A percentile compares a stretch with the other conserved stretches of the same genome.
Evolutionary conservation across 2,797 vertebrate genomes (phyloP).

Genomic region (Poliocrania exsul): DNA sequence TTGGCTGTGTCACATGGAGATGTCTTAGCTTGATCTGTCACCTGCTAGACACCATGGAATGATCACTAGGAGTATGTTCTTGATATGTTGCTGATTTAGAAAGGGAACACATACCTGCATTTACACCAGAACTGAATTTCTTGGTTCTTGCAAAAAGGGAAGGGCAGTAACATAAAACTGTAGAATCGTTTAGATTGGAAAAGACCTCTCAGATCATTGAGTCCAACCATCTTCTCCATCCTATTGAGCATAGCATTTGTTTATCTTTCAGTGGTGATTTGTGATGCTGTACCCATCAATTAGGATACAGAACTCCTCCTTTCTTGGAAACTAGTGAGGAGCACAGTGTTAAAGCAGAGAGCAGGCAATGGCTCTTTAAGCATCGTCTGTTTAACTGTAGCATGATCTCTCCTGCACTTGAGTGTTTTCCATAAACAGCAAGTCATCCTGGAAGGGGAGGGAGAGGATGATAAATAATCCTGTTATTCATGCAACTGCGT

Average conservation of each 20-base stretch:
- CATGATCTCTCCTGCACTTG: constrained; percentile 15
- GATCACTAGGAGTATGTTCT: not conserved
- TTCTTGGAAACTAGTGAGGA: not conserved
- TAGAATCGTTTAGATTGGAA: not conserved
- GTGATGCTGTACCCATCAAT: not conserved
- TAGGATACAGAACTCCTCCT: not conserved
- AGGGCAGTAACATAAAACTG: not conserved
- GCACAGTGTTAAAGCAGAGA: not conserved
- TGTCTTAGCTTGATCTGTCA: not conserved
- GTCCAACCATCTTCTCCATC: not conserved
- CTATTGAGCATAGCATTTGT: not conserved
- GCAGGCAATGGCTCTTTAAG: constrained; percentile 59
- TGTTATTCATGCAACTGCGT: constrained; percentile 59
- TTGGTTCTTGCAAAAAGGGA: not conserved
- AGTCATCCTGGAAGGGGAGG: constrained; percentile 69
- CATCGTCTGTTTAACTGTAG: constrained; percentile 65
- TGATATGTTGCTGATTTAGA: not conserved
- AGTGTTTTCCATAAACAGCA: constrained; percentile 72
- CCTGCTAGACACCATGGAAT: not conserved
- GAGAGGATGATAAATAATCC: constrained; percentile 72
- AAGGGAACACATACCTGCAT: rapidly evolving
- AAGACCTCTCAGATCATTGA: not conserved
- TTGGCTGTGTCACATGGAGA: not conserved
- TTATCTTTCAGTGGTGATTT: not conserved
- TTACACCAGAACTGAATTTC: not conserved